Conservation (phyloP, 1,140 invertebrate genomes). For the Drosophila malerkotliana region DNA sequence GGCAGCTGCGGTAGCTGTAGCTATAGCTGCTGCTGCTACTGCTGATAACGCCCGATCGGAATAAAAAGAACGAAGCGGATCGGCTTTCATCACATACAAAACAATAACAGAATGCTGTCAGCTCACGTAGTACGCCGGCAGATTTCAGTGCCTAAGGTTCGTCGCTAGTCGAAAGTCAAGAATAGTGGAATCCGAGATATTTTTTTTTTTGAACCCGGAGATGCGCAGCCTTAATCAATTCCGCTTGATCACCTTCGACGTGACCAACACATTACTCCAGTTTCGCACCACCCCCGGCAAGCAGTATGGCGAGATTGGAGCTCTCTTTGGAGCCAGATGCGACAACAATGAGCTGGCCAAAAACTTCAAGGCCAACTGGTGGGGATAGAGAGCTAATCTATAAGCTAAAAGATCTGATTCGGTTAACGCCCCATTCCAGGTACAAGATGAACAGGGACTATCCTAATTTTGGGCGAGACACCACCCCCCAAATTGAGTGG, state of each 20-base stretch:
- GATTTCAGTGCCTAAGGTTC: constrained; percentile 30
- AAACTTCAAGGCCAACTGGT: constrained; percentile 88
- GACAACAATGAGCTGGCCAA: constrained; percentile 86
- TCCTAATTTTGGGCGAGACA: constrained; percentile 91
- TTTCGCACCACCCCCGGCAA: constrained; percentile 89
- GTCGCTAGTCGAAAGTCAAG: constrained; percentile 19
- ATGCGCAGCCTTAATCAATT: constrained; percentile 84
- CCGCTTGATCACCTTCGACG: constrained; percentile 93
- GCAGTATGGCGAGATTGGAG: constrained; percentile 89
- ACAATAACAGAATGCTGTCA: constrained; percentile 44
- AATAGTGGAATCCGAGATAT: neutral
- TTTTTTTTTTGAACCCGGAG: constrained; percentile 27
- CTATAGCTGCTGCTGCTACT: neutral
- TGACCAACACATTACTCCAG: constrained; percentile 92
- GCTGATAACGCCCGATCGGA: constrained; percentile 6
- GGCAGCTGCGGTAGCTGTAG: constrained; percentile 20
- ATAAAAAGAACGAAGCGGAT: constrained; percentile 20
- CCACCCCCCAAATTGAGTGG: constrained; percentile 87
- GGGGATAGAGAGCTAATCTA: constrained; percentile 17
- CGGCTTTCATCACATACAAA: constrained; percentile 31
- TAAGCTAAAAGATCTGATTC: neutral
- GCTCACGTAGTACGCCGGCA: constrained; percentile 50
- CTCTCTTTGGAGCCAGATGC: constrained; percentile 87
- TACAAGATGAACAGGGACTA: constrained; percentile 86
- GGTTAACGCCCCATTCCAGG: constrained; percentile 35